Base-by-base conservation (phyloP, 2,797 vertebrate species). In the Sebastes alutus region DNA sequence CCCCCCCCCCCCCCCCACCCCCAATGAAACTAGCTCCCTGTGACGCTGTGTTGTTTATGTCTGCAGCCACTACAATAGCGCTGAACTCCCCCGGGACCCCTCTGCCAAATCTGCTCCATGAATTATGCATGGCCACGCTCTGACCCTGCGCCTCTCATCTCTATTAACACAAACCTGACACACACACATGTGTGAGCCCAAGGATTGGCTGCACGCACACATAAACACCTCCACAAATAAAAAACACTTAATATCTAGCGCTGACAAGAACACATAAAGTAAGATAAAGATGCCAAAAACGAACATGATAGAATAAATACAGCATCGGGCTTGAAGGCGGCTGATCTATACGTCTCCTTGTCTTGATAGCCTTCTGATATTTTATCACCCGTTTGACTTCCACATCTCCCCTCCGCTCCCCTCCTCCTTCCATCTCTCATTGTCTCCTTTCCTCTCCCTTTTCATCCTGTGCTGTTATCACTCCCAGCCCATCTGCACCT, bases 61-160 rank as follows among this genome's bases (percentile, higher is more conserved):
- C 92, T 95, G 94, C 90, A 91, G 90, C 90, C 91, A 91, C 93
- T 94, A 94, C 94, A 95, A 95, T 94, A 93, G 94, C 86, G 59
- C 88, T 70, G 85, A 70, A 71, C 84, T 94, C 95, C 94, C 95
- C 78, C 0, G 92, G 90, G 95, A 95, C 91, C 90, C 93, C 92
- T 88, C 92, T 89, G 87, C 94, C 93, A 94, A 95, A 95, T 94
- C 93, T 93, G 92, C 92, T 65, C 91, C 91, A 96, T 96, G 94
- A 92, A 95, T 96, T 91, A 96, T 96, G 93, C 91, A 96, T 93
- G 75, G 63, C 88, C 90, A 93, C 62, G 78, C 87, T 89, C 94
- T 94, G 94, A 95, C 94, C 95, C 94, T 55, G 84, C 13, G 78
- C 89, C 93, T 94, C 94, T 95, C 94, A 93, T 95, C 94, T 95